Conservation (phyloP, 2,888 invertebrate genomes). For the Agrotis exclamationis region DNA sequence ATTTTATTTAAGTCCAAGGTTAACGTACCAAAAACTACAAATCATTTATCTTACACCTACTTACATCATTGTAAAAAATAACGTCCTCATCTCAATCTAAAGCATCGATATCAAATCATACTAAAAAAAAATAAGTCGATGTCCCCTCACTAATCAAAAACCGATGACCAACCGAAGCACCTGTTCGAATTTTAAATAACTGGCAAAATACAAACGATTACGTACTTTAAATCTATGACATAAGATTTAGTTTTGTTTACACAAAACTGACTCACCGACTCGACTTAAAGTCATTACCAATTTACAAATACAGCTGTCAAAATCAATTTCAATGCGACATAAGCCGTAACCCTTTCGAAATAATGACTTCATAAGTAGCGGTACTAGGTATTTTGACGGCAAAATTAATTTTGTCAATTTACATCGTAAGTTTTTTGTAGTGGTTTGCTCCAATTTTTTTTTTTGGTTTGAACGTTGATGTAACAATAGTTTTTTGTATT, state of each 20-base stretch:
- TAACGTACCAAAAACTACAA: constrained; percentile 9
- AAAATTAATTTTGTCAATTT: constrained; percentile 60
- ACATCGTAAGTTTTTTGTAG: constrained; percentile 48
- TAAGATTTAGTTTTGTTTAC: constrained; percentile 29
- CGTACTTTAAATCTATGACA: not conserved
- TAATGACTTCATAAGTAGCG: constrained; percentile 41
- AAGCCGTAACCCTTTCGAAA: constrained; percentile 45
- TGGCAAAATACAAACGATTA: constrained; percentile 12
- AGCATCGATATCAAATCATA: constrained; percentile 43
- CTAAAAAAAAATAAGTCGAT: constrained; percentile 67
- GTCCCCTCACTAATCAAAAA: constrained; percentile 71
- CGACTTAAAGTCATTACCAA: constrained; percentile 51
- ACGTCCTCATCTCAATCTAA: constrained; percentile 51
- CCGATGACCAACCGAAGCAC: constrained; percentile 62
- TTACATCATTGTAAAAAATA: constrained; percentile 32
- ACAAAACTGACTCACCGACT: constrained; percentile 25
- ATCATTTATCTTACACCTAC: constrained; percentile 26
- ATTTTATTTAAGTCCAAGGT: constrained; percentile 26
- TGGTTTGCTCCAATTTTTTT: constrained; percentile 59
- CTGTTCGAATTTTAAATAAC: constrained; percentile 58
- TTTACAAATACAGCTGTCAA: constrained; percentile 56
- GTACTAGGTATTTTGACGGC: constrained; percentile 52
- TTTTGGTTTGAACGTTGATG: constrained; percentile 51
- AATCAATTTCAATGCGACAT: constrained; percentile 49
- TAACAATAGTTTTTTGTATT: constrained; percentile 64